phyloP scores from a whole-genome alignment of 1,140 invertebrate species.

The Prorops nasuta region DNA sequence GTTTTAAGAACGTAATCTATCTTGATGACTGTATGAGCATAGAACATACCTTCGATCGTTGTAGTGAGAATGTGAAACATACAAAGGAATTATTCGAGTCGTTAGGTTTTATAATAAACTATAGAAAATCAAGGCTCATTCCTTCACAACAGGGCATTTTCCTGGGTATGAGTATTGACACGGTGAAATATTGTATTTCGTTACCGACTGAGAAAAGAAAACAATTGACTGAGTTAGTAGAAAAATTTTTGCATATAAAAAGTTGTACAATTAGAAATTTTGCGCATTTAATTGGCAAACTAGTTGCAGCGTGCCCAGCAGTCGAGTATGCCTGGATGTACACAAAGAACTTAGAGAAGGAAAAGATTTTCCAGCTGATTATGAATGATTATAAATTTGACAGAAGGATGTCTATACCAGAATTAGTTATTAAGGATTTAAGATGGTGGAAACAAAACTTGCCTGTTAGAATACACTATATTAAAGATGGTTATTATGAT shows the following conservation, averaged over 20 bases:
- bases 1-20: too few relatives aligned
- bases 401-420: neutral
- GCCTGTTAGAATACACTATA: neutral
- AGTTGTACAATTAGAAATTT: neutral
- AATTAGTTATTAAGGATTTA: neutral
- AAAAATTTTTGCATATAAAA: neutral
- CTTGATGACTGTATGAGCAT: too few relatives aligned
- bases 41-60: too few relatives aligned
- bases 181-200: neutral
- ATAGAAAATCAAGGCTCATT: too few relatives aligned
- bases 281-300: too few relatives aligned
- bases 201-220: too few relatives aligned
- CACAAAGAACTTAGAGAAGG: neutral
- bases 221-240: neutral
- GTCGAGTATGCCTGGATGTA: neutral
- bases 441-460: neutral
- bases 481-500: neutral
- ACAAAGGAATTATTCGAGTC: conserved; percentile 10
- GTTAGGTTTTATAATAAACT: conserved; percentile 5
- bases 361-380: neutral
- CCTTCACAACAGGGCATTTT: neutral
- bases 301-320: neutral
- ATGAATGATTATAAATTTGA: neutral
- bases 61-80: too few relatives aligned
- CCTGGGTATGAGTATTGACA: neutral